A percentile compares a stretch with the other conserved stretches of the same genome.
These are phyloP conservation scores for Tubiluchus corallicola DNA, from an alignment of 2,888 invertebrate species.

Conservation along the genomic window DNA sequence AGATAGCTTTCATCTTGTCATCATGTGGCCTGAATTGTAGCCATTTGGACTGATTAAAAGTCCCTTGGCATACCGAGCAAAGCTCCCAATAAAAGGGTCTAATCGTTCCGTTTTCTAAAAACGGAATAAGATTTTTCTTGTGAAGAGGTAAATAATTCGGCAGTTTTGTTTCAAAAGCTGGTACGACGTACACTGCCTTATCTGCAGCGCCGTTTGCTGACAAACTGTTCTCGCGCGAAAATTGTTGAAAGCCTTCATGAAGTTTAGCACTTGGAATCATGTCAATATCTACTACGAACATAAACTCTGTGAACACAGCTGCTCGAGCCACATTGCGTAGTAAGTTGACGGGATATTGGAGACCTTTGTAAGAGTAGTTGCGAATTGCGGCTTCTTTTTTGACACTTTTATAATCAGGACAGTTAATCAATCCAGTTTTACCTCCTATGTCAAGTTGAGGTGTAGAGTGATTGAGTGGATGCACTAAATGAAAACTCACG, in stretches of 20 bases:
- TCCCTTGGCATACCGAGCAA: slow-evolving; percentile 37
- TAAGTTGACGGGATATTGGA: slow-evolving; percentile 35
- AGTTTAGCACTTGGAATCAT: slow-evolving; percentile 33
- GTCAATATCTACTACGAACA: slow-evolving; percentile 35
- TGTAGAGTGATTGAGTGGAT: no score
- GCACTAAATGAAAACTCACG: slow-evolving; percentile 34
- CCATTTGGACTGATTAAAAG: slow-evolving; percentile 36
- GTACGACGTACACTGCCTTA: slow-evolving; percentile 34
- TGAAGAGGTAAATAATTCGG: no score
- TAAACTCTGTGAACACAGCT: slow-evolving; percentile 30
- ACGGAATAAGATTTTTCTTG: slow-evolving; percentile 30
- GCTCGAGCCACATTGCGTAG: slow-evolving; percentile 35
- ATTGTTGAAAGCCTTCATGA: slow-evolving; percentile 23
- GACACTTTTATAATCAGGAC: no score
- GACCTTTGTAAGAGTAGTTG: no score
- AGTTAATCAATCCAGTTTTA: no score
- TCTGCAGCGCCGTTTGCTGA: no score
- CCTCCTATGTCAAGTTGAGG: no score
- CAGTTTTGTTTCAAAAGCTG: slow-evolving; percentile 38
- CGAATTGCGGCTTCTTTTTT: no score
- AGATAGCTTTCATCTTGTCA: slow-evolving; percentile 24
- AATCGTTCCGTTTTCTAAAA: slow-evolving; percentile 26
- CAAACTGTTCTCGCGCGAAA: no score
- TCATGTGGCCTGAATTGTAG: no score
- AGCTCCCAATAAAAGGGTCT: slow-evolving; percentile 36